Conservation (phyloP, 2,888 invertebrate species). For the Diarsia dahlii region DNA sequence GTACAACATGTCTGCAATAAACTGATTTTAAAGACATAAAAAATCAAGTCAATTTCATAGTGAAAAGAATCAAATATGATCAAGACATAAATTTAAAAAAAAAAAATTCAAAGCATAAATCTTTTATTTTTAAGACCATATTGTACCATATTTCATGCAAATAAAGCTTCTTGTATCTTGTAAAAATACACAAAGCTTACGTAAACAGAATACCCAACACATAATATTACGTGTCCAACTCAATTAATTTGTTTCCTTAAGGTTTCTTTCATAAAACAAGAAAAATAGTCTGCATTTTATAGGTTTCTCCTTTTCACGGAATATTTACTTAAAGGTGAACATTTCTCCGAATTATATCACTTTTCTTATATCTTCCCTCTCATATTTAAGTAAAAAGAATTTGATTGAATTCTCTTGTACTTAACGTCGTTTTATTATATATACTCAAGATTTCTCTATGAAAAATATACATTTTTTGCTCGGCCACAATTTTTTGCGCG, state of each 20-base stretch:
- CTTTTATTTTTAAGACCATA: too few relatives aligned
- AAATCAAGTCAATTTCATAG: too few relatives aligned
- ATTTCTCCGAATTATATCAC: constrained; percentile 7
- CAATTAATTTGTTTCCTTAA: not conserved
- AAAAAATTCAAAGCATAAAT: too few relatives aligned
- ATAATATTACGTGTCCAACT: not conserved
- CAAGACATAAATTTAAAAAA: not conserved
- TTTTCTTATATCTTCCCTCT: not conserved
- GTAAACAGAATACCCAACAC: not conserved
- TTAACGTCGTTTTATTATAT: constrained; percentile 12
- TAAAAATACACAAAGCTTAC: not conserved
- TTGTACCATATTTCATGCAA: too few relatives aligned
- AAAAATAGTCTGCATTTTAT: constrained; percentile 37
- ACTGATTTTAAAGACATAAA: too few relatives aligned
- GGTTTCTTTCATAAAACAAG: not conserved
- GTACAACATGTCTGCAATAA: too few relatives aligned
- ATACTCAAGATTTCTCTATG: not conserved
- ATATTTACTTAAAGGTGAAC: not conserved
- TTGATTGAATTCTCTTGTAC: constrained; percentile 32
- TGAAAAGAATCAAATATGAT: not conserved
- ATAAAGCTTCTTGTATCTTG: too few relatives aligned
- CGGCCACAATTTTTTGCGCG: not conserved
- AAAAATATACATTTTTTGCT: constrained; percentile 8
- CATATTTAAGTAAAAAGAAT: constrained; percentile 10
- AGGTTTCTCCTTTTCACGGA: constrained; percentile 4